Evolutionary conservation across 2,797 vertebrate genomes (phyloP).

Genomic region (Gouania willdenowi): DNA sequence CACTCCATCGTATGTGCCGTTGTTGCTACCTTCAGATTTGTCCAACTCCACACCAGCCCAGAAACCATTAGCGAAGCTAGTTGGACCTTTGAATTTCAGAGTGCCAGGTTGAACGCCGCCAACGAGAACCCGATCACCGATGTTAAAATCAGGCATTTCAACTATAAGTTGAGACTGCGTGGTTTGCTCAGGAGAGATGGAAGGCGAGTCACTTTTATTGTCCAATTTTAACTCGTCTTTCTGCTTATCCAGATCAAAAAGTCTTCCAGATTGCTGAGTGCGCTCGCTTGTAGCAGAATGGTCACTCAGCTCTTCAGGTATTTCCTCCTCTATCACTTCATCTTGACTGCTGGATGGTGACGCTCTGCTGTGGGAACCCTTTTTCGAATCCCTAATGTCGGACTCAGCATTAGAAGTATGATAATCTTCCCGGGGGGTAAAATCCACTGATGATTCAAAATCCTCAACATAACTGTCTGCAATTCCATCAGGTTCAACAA

Average conservation of each 20-base stretch:
- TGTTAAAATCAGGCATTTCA: slow-evolving; percentile 76
- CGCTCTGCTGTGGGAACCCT: slow-evolving; percentile 34
- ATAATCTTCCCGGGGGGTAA: slow-evolving; percentile 50
- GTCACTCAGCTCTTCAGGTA: slow-evolving; percentile 80
- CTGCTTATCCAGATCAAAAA: slow-evolving; percentile 74
- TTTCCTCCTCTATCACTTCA: slow-evolving; percentile 74
- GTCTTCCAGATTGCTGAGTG: slow-evolving; percentile 63
- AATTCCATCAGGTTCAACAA: slow-evolving; percentile 11
- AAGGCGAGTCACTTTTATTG: slow-evolving; percentile 42
- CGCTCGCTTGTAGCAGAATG: slow-evolving; percentile 63
- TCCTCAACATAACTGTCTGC: slow-evolving; percentile 70
- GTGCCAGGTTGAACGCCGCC: slow-evolving; percentile 90
- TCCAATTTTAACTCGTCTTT: slow-evolving; percentile 62
- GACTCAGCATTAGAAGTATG: slow-evolving; percentile 30
- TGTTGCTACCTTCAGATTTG: slow-evolving; percentile 91
- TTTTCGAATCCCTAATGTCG: slow-evolving; percentile 15
- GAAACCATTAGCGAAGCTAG: slow-evolving; percentile 89
- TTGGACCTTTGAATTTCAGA: slow-evolving; percentile 88
- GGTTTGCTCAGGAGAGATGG: slow-evolving; percentile 37
- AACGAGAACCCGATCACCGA: slow-evolving; percentile 91
- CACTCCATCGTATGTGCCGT: slow-evolving; percentile 86
- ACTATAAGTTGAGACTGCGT: slow-evolving; percentile 51
- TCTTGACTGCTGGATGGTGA: slow-evolving; percentile 66
- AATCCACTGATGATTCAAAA: slow-evolving; percentile 72
- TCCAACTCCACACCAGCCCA: slow-evolving; percentile 98